Percentiles rank a stretch among this genome's conserved stretches.
These are phyloP conservation scores for Macrotrachela quadricornifera DNA, from an alignment of 1,140 invertebrate genomes.

Conservation along the genomic window DNA sequence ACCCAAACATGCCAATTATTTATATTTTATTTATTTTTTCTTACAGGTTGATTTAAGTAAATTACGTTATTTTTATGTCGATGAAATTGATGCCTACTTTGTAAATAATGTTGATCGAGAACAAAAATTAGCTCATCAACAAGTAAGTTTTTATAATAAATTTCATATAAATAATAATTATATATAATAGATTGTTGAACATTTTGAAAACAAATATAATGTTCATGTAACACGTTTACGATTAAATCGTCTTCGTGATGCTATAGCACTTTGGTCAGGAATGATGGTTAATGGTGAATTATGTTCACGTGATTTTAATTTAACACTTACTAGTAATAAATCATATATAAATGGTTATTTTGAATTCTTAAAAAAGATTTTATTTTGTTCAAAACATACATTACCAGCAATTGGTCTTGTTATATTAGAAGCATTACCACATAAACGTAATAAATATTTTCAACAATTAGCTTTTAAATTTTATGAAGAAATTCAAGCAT, in stretches of 20 bases:
- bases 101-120: slow-evolving; percentile 46
- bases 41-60: slow-evolving; percentile 40
- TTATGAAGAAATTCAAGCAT: slow-evolving; percentile 18
- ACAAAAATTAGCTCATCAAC: slow-evolving; percentile 44
- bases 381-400: slow-evolving; percentile 41
- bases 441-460: slow-evolving; percentile 8
- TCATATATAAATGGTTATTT: slow-evolving; percentile 19
- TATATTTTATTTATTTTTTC: too few relatives aligned
- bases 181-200: slow-evolving; percentile 14
- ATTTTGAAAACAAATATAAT: slow-evolving; percentile 12
- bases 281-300: slow-evolving; percentile 16
- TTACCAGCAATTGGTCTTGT: slow-evolving; percentile 56
- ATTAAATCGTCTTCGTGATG: slow-evolving; percentile 16
- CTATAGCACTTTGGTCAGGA: slow-evolving; percentile 21
- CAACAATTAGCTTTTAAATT: slow-evolving; percentile 17
- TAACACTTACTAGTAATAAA: slow-evolving; percentile 15
- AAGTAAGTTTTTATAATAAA: slow-evolving; percentile 27
- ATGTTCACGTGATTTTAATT: slow-evolving; percentile 13
- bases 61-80: slow-evolving; percentile 61
- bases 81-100: slow-evolving; percentile 48
- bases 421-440: slow-evolving; percentile 38
- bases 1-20: too few relatives aligned
- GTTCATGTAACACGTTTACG: slow-evolving; percentile 13
- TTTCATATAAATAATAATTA: not conserved
- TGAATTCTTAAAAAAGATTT: slow-evolving; percentile 33